Base-by-base conservation (phyloP, 2,888 invertebrate species). In the Agrotis clavis region DNA sequence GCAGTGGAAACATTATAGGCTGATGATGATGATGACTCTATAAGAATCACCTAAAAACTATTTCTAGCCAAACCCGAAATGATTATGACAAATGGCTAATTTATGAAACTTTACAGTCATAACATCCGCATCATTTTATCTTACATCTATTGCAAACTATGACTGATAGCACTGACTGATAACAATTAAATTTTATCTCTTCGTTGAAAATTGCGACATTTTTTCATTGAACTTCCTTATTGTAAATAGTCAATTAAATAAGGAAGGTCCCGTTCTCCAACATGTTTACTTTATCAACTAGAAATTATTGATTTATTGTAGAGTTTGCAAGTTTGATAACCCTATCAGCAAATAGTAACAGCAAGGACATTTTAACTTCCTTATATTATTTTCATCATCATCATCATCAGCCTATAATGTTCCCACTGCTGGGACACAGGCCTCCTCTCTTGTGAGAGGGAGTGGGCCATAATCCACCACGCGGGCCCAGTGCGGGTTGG, bases 111-210 rank as follows among this genome's bases (percentile, higher is more conserved):
- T 57, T 45, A 57, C n/a, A n/a, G n/a, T n/a, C n/a, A 45, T 54
- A 54, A 47, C 25, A 6, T 30, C 18, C 7, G 16, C n/a, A 0
- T 21, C 5, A 41, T n/a, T n/a, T n/a, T 67, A 7, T 41, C 14
- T 4, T 18, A 18, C 21, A 66, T 18, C 19, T 72, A 47, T 41
- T 65, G 25, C 41, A 53, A 65, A 54, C 35, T 54, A 35, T 19
- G 3, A n/a, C 6, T 35, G 56, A 71, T 25, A 11, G 51, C n/a
- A n/a, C 41, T 19, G 5, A 25, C 6, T 35, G 71, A 57, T 78
- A 57, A 35, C 14, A 70, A 35, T 30, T 13, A 16, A 16, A 11
- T 18, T 35, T 56, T 48, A 67, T 54, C 11, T 35, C 2, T 70
- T 25, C 4, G 19, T 13, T 16, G 30, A 35, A 57, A 50, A 56